A percentile compares a stretch with the other conserved stretches of the same genome.
Conservation (phyloP, 2,113 vertebrate species). For the Mellivora capensis region DNA sequence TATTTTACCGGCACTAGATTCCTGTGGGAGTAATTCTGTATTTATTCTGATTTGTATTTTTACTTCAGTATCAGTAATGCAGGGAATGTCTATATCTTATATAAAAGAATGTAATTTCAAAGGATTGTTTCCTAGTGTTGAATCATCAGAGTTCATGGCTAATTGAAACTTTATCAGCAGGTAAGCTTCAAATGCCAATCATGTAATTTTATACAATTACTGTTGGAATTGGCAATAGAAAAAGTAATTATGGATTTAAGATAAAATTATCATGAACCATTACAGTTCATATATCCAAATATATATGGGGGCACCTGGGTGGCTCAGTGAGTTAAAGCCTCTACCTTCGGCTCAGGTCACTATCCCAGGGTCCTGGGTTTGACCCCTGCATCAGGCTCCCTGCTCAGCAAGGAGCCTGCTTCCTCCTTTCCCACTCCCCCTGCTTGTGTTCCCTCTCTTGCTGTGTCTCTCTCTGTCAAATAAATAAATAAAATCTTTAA, state of each 20-base stretch:
- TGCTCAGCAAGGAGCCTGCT: too few species aligned
- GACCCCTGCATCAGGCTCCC: too few species aligned
- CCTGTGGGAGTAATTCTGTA: neutral
- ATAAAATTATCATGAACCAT: neutral
- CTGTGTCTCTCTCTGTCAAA: too few species aligned
- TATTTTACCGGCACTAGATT: neutral
- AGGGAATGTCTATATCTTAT: neutral
- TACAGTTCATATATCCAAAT: neutral
- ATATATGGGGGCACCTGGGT: neutral
- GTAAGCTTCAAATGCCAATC: neutral
- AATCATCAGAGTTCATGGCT: neutral
- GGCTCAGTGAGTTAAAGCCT: neutral
- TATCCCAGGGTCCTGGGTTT: too few species aligned
- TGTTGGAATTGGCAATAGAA: neutral
- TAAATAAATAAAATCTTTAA: too few species aligned
- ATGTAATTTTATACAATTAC: neutral
- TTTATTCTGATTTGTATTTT: constrained; percentile 29
- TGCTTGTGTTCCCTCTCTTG: too few species aligned
- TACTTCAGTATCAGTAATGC: neutral
- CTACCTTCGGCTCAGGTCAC: too few species aligned
- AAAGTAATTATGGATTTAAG: neutral
- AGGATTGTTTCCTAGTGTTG: neutral
- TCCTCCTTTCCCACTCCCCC: too few species aligned
- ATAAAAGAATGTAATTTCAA: neutral
- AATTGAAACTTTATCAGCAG: neutral